Percentiles rank a stretch among this genome's conserved stretches.
These are phyloP conservation scores for Ichneumon xanthorius DNA, from an alignment of 2,888 invertebrate species.

Conservation along the genomic window DNA sequence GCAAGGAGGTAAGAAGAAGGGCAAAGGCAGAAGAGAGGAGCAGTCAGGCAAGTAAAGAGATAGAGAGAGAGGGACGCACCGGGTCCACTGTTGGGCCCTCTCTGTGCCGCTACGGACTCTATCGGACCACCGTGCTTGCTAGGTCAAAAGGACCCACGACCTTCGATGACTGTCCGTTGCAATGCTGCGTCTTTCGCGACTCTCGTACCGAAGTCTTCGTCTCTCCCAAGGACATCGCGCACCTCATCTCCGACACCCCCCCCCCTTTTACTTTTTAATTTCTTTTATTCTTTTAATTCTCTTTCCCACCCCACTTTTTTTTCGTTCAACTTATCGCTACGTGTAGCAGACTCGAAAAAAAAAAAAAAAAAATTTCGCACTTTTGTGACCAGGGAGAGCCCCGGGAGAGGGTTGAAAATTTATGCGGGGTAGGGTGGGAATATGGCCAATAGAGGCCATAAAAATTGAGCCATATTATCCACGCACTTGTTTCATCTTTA, in stretches of 20 bases:
- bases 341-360: not conserved
- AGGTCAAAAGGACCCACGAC: slow-evolving; percentile 66
- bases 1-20: slow-evolving; percentile 61
- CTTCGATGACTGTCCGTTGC: slow-evolving; percentile 60
- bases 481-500: slow-evolving; percentile 16
- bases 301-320: slow-evolving; percentile 1
- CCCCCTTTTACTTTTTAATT: slow-evolving; percentile 3
- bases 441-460: slow-evolving; percentile 43
- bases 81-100: slow-evolving; percentile 25
- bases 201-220: slow-evolving; percentile 46
- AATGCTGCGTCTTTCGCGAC: slow-evolving; percentile 37
- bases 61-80: slow-evolving; percentile 19
- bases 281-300: slow-evolving; percentile 24
- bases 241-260: slow-evolving; percentile 46
- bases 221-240: slow-evolving; percentile 55
- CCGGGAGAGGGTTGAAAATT: slow-evolving; percentile 1
- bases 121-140: slow-evolving; percentile 67
- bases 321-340: not conserved
- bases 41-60: slow-evolving; percentile 45
- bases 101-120: slow-evolving; percentile 15
- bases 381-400: not conserved
- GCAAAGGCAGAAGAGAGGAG: slow-evolving; percentile 52
- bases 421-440: slow-evolving; percentile 16
- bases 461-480: slow-evolving; percentile 46
- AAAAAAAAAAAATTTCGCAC: not conserved